Percentiles rank a stretch among this genome's conserved stretches.
These are phyloP conservation scores for Phyllotreta striolata DNA, from an alignment of 2,888 invertebrate species.

Conservation along the genomic window DNA sequence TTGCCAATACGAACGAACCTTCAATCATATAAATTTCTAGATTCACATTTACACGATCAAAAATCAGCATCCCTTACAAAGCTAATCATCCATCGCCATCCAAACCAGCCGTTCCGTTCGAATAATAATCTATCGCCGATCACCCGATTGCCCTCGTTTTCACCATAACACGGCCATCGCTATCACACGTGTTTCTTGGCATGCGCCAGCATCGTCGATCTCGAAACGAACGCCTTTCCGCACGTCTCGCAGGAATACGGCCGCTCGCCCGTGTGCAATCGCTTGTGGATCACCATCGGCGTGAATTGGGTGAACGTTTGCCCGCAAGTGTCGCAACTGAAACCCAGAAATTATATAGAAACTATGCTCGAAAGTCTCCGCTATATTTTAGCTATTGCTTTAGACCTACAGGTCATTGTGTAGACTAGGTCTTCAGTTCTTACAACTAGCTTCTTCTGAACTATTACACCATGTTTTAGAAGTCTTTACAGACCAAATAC, in stretches of 20 bases:
- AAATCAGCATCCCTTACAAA: too few species aligned
- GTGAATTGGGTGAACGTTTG: constrained; percentile 71
- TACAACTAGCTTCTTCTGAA: too few species aligned
- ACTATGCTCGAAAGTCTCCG: too few species aligned
- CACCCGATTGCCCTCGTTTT: background rate
- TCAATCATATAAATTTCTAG: too few species aligned
- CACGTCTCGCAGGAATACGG: constrained; percentile 70
- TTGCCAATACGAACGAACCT: too few species aligned
- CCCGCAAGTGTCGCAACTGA: constrained; percentile 67
- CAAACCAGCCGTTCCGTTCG: background rate
- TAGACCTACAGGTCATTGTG: too few species aligned
- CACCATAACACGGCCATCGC: background rate
- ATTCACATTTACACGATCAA: too few species aligned
- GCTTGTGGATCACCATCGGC: constrained; percentile 70
- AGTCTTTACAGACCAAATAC: too few species aligned
- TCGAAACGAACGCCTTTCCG: constrained; percentile 66
- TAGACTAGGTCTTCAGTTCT: too few species aligned
- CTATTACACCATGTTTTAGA: too few species aligned
- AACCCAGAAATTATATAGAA: constrained; percentile 32
- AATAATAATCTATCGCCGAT: background rate
- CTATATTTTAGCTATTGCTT: too few species aligned
- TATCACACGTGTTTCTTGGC: constrained; percentile 63
- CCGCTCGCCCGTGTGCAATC: constrained; percentile 69
- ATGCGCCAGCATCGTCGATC: constrained; percentile 68
- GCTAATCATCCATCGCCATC: too few species aligned